Percentiles rank a stretch among this genome's conserved stretches.
These are phyloP conservation scores for Araneus ventricosus DNA, from an alignment of 1,140 invertebrate species.

Conservation along the genomic window DNA sequence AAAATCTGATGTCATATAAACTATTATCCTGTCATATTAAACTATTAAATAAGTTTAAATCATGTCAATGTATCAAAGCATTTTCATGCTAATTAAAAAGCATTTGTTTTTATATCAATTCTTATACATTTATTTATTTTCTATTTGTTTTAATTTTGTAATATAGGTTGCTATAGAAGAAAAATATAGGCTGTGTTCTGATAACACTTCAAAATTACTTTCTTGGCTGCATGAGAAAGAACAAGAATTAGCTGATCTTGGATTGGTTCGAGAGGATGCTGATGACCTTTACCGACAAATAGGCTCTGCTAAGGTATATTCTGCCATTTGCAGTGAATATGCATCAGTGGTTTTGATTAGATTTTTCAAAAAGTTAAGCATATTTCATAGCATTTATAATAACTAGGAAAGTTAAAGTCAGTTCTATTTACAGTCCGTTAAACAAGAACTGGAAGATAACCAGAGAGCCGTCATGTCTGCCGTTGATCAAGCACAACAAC, in stretches of 20 bases:
- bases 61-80: too few species aligned
- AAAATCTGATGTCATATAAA: too few species aligned
- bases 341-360: too few species aligned
- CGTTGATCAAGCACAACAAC: slow-evolving; percentile 93
- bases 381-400: neutral
- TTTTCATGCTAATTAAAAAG: too few species aligned
- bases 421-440: slow-evolving; percentile 86
- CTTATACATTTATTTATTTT: slow-evolving; percentile 10
- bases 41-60: too few species aligned
- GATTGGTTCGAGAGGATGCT: slow-evolving; percentile 91
- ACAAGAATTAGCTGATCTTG: slow-evolving; percentile 91
- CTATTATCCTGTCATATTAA: too few species aligned
- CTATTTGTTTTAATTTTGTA: neutral
- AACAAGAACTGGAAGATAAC: slow-evolving; percentile 94
- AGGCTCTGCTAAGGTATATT: slow-evolving; percentile 89
- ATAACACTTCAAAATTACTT: slow-evolving; percentile 89
- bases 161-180: slow-evolving; percentile 95
- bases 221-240: slow-evolving; percentile 94
- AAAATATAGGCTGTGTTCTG: slow-evolving; percentile 94
- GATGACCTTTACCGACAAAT: slow-evolving; percentile 93
- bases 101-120: too few species aligned
- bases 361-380: too few species aligned
- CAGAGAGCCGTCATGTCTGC: slow-evolving; percentile 91
- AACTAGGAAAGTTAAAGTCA: neutral
- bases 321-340: too few species aligned